Evolutionary conservation across 2,888 invertebrate species (phyloP), one percentile per base, ranked within the genome.

Genomic region (Parelbella ahira): DNA sequence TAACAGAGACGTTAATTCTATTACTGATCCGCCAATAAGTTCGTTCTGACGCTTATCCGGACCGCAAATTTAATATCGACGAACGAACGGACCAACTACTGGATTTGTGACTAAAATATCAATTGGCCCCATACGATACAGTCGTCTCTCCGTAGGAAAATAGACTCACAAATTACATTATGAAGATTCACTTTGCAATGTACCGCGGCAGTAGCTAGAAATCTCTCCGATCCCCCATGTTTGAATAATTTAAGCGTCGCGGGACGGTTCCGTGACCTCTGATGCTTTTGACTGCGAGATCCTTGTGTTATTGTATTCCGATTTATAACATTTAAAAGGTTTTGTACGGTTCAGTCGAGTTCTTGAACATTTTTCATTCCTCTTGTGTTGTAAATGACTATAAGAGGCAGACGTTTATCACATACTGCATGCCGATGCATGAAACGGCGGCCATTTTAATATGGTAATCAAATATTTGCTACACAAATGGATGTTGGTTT

Each of bases 1-100:
- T 25, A 46, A 43, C 44, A 28, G 39, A 48, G 41, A 28, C 44
- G 51, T 50, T 51, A 54, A 53, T 48, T 46, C 51, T 29, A 49
- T 48, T 48, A 45, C 38, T 44, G 48, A 50, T 50, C 48, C 38
- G 37, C 50, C 56, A 52, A 56, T 60, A 53, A 54, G 48, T 52
- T 44, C 30, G 36, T 50, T 48, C 44, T 45, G 48, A 37, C 46
- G 53, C 23, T 34, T 48, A 47, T 48, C 46, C 28, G 28, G 30
- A 48, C 53, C 54, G 47, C 51, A 57, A 57, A 58, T 58, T 58
- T 54, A 54, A 56, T 60, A 54, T 46, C 49, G 27, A 39, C 41
- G 47, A 45, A 45, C 44, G 44, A 33, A 24, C 30, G 30, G 7
- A 28, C 30, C 33, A 24, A 24, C 28, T 18, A 30, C 29, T 37